Percentiles rank a stretch among this genome's conserved stretches.
These are phyloP conservation scores for Tetramorium simillimum DNA, from an alignment of 1,140 invertebrate genomes.

Conservation along the genomic window DNA sequence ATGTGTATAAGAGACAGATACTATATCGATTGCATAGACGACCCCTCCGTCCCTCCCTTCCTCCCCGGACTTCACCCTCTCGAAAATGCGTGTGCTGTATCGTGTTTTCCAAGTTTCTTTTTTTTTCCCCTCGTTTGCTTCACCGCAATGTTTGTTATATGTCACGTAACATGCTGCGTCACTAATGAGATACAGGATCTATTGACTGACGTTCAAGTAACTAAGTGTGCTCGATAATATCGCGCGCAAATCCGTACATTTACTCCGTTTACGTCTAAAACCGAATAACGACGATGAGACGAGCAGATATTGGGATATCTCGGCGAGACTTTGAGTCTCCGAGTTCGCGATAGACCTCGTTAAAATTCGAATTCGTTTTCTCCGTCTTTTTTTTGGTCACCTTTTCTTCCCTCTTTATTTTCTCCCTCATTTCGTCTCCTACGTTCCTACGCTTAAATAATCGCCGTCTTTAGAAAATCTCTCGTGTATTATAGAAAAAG, in stretches of 20 bases:
- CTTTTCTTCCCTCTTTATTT: not conserved
- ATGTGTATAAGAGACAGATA: too few species aligned
- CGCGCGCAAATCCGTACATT: conserved; percentile 41
- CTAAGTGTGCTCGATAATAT: conserved; percentile 53
- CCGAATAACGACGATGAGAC: conserved; percentile 26
- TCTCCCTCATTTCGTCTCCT: not conserved
- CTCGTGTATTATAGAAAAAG: conserved; percentile 49
- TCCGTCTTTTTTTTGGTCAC: not conserved
- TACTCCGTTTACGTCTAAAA: conserved; percentile 38
- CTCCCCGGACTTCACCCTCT: not conserved
- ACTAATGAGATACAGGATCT: conserved; percentile 54
- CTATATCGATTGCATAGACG: conserved; percentile 38
- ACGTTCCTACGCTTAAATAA: conserved; percentile 28
- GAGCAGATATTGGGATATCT: not conserved
- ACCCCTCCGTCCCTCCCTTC: not conserved
- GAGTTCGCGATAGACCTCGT: not conserved
- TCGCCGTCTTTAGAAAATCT: conserved; percentile 49
- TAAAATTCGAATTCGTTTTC: not conserved
- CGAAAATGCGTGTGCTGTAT: not conserved
- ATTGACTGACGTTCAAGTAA: conserved; percentile 59
- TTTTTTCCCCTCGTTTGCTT: conserved; percentile 22
- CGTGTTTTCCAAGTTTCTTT: conserved; percentile 22
- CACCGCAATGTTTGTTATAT: conserved; percentile 31
- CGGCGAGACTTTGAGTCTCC: conserved; percentile 24
- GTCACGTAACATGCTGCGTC: conserved; percentile 26